Evolutionary conservation across 1,140 invertebrate genomes (phyloP).

Genomic region (Dendroctonus ponderosae): DNA sequence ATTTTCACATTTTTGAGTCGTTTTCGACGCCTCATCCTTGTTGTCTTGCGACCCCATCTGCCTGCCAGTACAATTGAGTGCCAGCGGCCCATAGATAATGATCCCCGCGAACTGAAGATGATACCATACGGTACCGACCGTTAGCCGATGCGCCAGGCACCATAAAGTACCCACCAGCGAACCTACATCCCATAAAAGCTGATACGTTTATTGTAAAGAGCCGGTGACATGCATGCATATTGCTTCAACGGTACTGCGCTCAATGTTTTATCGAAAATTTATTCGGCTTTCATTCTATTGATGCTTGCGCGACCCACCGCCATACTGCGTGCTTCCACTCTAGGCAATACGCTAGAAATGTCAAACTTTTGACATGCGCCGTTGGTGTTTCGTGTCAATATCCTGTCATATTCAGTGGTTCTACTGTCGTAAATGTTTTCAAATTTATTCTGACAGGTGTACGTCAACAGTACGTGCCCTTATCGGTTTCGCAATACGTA

Average conservation of each 20-base stretch:
- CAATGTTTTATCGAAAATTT: conserved; percentile 19
- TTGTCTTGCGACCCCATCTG: no score
- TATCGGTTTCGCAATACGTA: no score
- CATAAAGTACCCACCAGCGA: conserved; percentile 21
- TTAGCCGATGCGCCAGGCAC: conserved; percentile 15
- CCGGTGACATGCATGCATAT: conserved; percentile 26
- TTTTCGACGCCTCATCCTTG: neutral
- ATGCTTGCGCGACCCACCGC: no score
- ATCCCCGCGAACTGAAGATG: conserved; percentile 18
- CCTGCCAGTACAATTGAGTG: neutral
- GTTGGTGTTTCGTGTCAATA: neutral
- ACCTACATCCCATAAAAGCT: conserved; percentile 28
- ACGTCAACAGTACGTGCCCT: no score
- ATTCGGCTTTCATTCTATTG: conserved; percentile 10
- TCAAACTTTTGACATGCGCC: neutral
- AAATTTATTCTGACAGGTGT: no score
- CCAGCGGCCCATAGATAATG: conserved; percentile 5
- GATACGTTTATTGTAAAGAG: conserved; percentile 28
- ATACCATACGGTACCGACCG: conserved; percentile 16
- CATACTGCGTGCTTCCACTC: no score
- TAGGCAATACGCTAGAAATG: neutral
- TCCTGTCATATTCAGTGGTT: no score
- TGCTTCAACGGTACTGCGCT: conserved; percentile 13
- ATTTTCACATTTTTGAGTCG: neutral
- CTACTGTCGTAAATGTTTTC: no score